Percentiles rank a stretch among this genome's conserved stretches.
These are phyloP conservation scores for Neopipo cinnamomea DNA, from an alignment of 2,113 vertebrate species.

Conservation along the genomic window DNA sequence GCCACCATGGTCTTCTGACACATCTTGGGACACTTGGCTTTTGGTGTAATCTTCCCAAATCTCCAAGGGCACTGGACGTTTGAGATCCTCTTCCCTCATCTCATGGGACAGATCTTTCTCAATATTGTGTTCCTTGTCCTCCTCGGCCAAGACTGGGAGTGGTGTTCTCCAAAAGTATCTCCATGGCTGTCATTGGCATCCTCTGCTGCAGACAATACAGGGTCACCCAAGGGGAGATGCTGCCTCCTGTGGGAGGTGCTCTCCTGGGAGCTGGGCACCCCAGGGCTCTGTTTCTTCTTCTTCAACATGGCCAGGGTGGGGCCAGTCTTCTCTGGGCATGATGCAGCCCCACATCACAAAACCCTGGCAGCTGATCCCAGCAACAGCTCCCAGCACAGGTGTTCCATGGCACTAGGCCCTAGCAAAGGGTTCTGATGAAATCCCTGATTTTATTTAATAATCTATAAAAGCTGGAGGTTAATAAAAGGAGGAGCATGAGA, in stretches of 20 bases:
- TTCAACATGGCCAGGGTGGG: background rate
- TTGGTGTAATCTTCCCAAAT: background rate
- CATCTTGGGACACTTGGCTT: background rate
- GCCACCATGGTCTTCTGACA: background rate
- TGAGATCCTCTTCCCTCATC: background rate
- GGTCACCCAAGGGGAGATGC: background rate
- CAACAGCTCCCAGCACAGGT: fast-evolving
- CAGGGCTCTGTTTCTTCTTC: background rate
- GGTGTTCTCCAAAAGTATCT: background rate
- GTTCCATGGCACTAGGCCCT: background rate
- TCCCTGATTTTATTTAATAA: background rate
- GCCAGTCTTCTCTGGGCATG: background rate
- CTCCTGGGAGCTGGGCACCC: background rate
- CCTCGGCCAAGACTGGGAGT: background rate
- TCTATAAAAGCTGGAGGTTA: background rate
- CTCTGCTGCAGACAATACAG: background rate
- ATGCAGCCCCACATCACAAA: background rate
- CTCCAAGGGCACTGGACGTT: background rate
- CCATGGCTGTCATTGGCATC: background rate
- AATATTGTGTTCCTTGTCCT: background rate
- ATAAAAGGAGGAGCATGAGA: background rate
- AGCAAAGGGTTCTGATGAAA: background rate
- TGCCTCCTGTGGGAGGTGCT: background rate
- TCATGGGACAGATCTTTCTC: background rate
- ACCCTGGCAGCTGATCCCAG: background rate